These are phyloP conservation scores for Natator depressus DNA, from an alignment of 2,113 vertebrate genomes.

Conservation along the genomic window DNA sequence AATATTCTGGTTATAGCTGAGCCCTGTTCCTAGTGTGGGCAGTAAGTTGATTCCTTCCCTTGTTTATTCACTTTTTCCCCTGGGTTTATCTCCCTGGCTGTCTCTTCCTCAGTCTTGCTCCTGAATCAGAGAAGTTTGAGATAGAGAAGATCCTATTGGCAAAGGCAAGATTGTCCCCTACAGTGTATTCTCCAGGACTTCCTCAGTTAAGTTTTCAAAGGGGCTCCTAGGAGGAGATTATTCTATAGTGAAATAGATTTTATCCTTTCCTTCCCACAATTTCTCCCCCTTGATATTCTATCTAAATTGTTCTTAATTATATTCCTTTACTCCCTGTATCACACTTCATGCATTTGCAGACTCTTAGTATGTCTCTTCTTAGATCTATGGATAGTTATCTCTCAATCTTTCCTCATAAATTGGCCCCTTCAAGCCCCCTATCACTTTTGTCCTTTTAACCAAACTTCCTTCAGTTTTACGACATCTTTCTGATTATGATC, in stretches of 20 bases:
- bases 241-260: neutral
- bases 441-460: neutral
- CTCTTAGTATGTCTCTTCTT: neutral
- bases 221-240: neutral
- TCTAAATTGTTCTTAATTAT: neutral
- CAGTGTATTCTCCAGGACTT: neutral
- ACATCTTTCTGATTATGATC: neutral
- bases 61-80: neutral
- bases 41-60: neutral
- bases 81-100: neutral
- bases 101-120: neutral
- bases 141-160: neutral
- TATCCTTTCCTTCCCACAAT: neutral
- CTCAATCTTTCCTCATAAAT: constrained; percentile 19
- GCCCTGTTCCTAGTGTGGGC: neutral
- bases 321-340: constrained; percentile 8
- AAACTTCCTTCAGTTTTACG: neutral
- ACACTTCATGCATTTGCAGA: constrained; percentile 15
- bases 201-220: neutral
- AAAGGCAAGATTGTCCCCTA: neutral
- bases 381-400: constrained; percentile 9
- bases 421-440: neutral
- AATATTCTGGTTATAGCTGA: too few relatives aligned
- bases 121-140: neutral
- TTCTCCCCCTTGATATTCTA: neutral